A percentile compares a stretch with the other conserved stretches of the same genome.
phyloP scores from a whole-genome alignment of 2,797 vertebrate genomes.

The Cossypha heuglini region DNA sequence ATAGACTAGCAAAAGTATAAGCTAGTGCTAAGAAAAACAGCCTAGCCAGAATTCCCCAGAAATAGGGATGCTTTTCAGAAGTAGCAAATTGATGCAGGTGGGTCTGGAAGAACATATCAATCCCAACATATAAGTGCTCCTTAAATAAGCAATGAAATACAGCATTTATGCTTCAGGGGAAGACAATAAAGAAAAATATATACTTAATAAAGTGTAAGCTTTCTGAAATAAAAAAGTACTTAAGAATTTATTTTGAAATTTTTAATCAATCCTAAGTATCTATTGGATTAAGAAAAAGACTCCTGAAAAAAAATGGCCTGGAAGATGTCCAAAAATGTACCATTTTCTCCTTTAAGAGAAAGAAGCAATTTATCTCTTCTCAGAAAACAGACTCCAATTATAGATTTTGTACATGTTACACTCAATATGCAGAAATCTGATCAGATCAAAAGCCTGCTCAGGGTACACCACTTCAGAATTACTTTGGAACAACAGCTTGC shows the following conservation, averaged over 20 bases:
- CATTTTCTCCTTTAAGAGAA: slow-evolving; percentile 33
- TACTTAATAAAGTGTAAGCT: neutral
- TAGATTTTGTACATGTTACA: slow-evolving; percentile 80
- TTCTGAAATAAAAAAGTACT: neutral
- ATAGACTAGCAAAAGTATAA: neutral
- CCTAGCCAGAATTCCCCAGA: neutral
- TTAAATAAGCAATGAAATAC: neutral
- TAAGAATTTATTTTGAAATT: neutral
- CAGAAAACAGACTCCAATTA: slow-evolving; percentile 84
- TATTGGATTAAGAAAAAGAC: neutral
- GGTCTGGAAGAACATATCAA: neutral
- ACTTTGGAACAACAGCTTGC: slow-evolving; percentile 71
- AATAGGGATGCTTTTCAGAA: neutral
- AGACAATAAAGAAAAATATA: neutral
- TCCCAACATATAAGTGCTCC: neutral
- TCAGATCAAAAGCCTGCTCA: slow-evolving; percentile 63
- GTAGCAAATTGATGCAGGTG: neutral
- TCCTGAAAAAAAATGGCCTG: neutral
- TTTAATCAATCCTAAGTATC: neutral
- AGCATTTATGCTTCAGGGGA: accelerated
- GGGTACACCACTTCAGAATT: slow-evolving; percentile 61
- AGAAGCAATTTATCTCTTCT: slow-evolving; percentile 75
- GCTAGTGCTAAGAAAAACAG: neutral
- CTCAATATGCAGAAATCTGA: slow-evolving; percentile 72
- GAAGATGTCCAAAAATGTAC: neutral